Evolutionary conservation across 2,888 invertebrate species (phyloP).

Genomic region (Tanypteryx hageni): DNA sequence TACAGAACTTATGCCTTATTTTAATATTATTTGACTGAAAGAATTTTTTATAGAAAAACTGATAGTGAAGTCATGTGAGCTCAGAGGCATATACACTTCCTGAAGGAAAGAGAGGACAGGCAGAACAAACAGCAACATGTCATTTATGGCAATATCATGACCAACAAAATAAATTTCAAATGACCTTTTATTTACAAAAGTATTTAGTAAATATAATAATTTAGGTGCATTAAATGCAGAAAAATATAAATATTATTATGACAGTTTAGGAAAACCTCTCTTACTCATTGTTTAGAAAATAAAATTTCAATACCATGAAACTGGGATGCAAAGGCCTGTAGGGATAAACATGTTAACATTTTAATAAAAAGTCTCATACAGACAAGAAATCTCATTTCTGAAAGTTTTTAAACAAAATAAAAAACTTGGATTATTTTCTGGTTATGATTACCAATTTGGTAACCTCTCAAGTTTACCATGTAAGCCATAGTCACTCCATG

Average conservation of each 20-base stretch:
- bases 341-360: background rate
- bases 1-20: too few species aligned
- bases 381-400: background rate
- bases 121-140: too few species aligned
- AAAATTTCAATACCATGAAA: background rate
- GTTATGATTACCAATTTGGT: background rate
- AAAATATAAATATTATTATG: background rate
- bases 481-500: background rate
- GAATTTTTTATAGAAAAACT: too few species aligned
- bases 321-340: background rate
- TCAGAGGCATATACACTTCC: too few species aligned
- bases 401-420: background rate
- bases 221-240: background rate
- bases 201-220: background rate
- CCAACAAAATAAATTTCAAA: background rate
- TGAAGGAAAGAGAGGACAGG: too few species aligned
- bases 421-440: background rate
- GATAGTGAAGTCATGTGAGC: too few species aligned
- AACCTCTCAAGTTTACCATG: background rate
- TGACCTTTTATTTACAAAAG: slow-evolving; percentile 8
- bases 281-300: background rate
- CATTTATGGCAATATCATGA: too few species aligned
- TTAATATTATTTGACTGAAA: too few species aligned
- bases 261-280: background rate
- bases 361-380: background rate